Evolutionary conservation across 1,140 invertebrate species (phyloP).

Genomic region (Acromyrmex echinatior): DNA sequence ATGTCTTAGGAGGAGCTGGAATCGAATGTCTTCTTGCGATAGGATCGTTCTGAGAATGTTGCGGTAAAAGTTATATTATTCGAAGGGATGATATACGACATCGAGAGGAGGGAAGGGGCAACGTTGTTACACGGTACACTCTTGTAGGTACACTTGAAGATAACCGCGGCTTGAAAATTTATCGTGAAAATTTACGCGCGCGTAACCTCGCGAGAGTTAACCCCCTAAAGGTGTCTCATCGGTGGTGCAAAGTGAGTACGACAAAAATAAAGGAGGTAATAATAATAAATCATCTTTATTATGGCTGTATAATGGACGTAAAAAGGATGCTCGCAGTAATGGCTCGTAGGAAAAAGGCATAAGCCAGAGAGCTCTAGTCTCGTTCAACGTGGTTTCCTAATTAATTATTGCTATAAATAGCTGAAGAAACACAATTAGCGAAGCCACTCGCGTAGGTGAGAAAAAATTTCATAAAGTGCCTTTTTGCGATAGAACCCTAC

Average conservation of each 20-base stretch:
- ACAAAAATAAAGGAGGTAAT: conserved; percentile 64
- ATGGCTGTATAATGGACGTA: conserved; percentile 55
- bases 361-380: conserved; percentile 51
- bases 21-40: conserved; percentile 18
- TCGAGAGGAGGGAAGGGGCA: too few relatives aligned
- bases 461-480: conserved; percentile 63
- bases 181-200: conserved; percentile 45
- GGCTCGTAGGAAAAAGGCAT: conserved; percentile 54
- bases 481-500: conserved; percentile 43
- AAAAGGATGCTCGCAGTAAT: conserved; percentile 70
- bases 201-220: conserved; percentile 12
- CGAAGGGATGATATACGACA: conserved; percentile 19
- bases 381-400: conserved; percentile 56
- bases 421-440: conserved; percentile 47
- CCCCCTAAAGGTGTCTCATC: conserved; percentile 32
- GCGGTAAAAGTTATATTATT: conserved; percentile 52
- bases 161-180: conserved; percentile 50
- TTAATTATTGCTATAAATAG: conserved; percentile 66
- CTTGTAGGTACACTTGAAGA: conserved; percentile 13
- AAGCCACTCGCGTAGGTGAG: conserved; percentile 39
- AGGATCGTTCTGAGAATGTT: conserved; percentile 15
- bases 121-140: background rate
- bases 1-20: background rate
- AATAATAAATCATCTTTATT: conserved; percentile 69
- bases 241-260: conserved; percentile 35